A percentile compares a stretch with the other conserved stretches of the same genome.
Evolutionary conservation across 2,113 vertebrate species (phyloP).

Genomic region (Bucco capensis): DNA sequence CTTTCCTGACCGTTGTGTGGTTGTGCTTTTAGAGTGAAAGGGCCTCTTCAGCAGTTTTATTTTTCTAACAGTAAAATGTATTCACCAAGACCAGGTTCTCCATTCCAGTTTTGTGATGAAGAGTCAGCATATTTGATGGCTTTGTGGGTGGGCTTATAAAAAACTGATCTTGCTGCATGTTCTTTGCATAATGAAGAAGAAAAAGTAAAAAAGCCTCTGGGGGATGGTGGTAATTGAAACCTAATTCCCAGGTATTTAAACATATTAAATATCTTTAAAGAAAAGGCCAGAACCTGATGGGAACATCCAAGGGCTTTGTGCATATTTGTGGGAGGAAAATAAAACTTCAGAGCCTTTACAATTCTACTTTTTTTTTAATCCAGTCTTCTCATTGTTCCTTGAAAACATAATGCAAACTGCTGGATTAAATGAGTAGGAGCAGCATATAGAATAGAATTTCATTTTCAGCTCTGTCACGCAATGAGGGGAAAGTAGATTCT

Average conservation of each 20-base stretch:
- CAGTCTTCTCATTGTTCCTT: not conserved
- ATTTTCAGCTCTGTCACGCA: not conserved
- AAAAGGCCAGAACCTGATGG: not conserved
- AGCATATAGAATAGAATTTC: not conserved
- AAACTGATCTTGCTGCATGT: not conserved
- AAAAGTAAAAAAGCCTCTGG: slow-evolving; percentile 32
- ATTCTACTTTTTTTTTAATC: not conserved
- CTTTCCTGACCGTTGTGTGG: not conserved
- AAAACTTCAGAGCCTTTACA: not conserved
- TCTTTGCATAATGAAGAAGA: slow-evolving; percentile 44
- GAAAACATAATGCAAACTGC: not conserved
- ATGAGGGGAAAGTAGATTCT: not conserved
- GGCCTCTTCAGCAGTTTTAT: rapidly evolving
- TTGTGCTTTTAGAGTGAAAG: not conserved
- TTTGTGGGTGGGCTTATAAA: slow-evolving; percentile 53
- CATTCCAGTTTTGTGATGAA: not conserved
- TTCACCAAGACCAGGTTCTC: not conserved
- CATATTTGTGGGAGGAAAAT: not conserved
- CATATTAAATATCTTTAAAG: slow-evolving; percentile 22
- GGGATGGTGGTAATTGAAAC: slow-evolving; percentile 3
- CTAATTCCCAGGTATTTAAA: slow-evolving; percentile 39
- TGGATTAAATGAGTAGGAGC: not conserved
- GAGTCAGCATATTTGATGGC: slow-evolving; percentile 11
- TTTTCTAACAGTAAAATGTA: not conserved
- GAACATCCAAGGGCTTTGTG: not conserved